Evolutionary conservation across 2,888 invertebrate species (phyloP), one percentile per base, ranked within the genome.

Genomic region (Augiades crinisus): DNA sequence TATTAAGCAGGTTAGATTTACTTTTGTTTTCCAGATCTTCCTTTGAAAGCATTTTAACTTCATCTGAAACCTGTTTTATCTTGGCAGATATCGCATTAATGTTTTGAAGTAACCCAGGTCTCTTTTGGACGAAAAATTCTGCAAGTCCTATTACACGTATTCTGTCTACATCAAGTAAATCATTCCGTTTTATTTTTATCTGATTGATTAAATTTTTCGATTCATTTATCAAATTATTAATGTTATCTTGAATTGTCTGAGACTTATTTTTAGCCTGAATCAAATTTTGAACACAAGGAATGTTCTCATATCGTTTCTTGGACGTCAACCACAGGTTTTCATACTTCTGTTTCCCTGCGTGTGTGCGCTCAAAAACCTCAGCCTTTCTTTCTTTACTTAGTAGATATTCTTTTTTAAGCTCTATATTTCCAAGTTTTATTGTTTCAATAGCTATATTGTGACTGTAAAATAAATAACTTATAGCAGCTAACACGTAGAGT

Each of bases 241-340:
- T 70, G 17, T 68, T 55, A 3, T 68, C 65, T 50, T 71, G 61
- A 1, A 76, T 52, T 7, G 19, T 46, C 47, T 75, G 50, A 10
- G 56, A 57, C 54, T 61, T 70, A 49, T 72, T 68, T 54, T 58
- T 66, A 8, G 61, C 62, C 47, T 71, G 55, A 0, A 78, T 54
- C 53, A 74, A 63, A 43, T 70, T 72, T 62, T 81, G 70, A n/a
- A 85, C 76, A 44, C 68, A 72, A 22, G 77, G 77, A 49, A 85
- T 70, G 53, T 70, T 81, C 64, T 87, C 82, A 57, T 72, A 84
- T 63, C 77, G 67, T 22, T 57, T 65, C 62, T 85, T 82, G 47
- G 73, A 66, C 46, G 67, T 59, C 22, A 67, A 14, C 87, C 88
- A 86, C 10, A 80, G 47, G 1, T 70, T 61, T 60, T 87, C 81